Conservation (phyloP, 1,140 invertebrate genomes). For the Calephelis nemesis region DNA sequence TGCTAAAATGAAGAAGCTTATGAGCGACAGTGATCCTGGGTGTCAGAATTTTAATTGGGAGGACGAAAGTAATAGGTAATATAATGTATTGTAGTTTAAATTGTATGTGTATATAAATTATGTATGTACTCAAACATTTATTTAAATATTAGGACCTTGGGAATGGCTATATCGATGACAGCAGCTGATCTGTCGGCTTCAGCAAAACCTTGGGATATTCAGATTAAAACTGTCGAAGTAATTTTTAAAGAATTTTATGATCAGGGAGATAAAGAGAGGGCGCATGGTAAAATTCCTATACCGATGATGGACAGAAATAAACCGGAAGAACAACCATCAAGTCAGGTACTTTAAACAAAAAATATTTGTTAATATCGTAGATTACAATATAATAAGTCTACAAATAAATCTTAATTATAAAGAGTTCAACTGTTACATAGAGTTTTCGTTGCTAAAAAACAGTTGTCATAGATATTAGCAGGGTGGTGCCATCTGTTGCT, state of each 20-base stretch:
- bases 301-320: conserved; percentile 91
- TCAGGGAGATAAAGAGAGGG: conserved; percentile 87
- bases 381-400: no score
- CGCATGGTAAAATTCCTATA: conserved; percentile 84
- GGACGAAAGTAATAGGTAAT: conserved; percentile 79
- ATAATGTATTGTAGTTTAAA: conserved; percentile 15
- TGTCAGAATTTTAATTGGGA: conserved; percentile 81
- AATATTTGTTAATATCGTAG: no score
- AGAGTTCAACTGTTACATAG: no score
- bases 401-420: no score
- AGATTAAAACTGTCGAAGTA: conserved; percentile 88
- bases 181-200: conserved; percentile 90
- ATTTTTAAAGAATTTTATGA: conserved; percentile 94
- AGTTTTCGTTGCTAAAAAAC: no score
- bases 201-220: conserved; percentile 91
- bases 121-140: background rate
- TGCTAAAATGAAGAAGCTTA: conserved; percentile 79
- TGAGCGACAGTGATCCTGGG: conserved; percentile 66
- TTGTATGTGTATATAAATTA: background rate
- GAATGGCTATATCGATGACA: conserved; percentile 90
- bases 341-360: conserved; percentile 80
- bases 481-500: no score
- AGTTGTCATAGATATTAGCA: no score
- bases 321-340: conserved; percentile 85
- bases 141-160: conserved; percentile 44